A percentile compares a stretch with the other conserved stretches of the same genome.
Conservation (phyloP, 2,888 invertebrate genomes). For the Pyralis farinalis region DNA sequence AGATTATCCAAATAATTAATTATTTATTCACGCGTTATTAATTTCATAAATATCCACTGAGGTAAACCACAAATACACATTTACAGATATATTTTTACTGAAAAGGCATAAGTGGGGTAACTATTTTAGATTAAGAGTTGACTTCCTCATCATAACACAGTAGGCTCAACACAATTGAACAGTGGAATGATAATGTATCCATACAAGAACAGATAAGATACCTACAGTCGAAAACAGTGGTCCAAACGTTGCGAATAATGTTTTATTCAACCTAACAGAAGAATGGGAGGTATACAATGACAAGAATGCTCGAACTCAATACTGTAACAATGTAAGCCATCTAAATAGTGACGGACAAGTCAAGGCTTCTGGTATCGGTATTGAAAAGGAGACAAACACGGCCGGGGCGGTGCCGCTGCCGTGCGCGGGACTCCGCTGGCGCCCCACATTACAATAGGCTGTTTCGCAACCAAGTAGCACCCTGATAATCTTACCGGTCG, state of each 20-base stretch:
- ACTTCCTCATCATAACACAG: constrained; percentile 2
- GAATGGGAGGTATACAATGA: constrained; percentile 23
- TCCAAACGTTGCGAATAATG: constrained; percentile 11
- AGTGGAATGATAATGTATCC: constrained; percentile 7
- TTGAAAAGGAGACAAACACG: constrained; percentile 12
- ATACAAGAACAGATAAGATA: constrained; percentile 8
- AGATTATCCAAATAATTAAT: no score
- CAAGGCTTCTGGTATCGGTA: constrained; percentile 41
- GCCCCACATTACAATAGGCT: constrained; percentile 37
- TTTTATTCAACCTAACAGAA: constrained; percentile 21
- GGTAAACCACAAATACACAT: no score
- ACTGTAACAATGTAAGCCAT: constrained; percentile 41
- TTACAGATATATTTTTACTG: no score
- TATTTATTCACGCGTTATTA: no score
- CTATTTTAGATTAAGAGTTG: no score
- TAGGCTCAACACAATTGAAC: constrained; percentile 6
- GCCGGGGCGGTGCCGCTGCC: constrained; percentile 29
- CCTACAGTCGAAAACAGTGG: constrained; percentile 4
- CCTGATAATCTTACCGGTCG: constrained; percentile 35
- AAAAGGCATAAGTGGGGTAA: no score
- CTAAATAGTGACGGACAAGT: constrained; percentile 48
- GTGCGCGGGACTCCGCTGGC: constrained; percentile 23
- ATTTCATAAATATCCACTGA: no score
- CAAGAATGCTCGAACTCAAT: constrained; percentile 34
- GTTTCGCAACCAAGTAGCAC: constrained; percentile 42